Base-by-base conservation (phyloP, 1,140 invertebrate species). In the Latrodectus geometricus region DNA sequence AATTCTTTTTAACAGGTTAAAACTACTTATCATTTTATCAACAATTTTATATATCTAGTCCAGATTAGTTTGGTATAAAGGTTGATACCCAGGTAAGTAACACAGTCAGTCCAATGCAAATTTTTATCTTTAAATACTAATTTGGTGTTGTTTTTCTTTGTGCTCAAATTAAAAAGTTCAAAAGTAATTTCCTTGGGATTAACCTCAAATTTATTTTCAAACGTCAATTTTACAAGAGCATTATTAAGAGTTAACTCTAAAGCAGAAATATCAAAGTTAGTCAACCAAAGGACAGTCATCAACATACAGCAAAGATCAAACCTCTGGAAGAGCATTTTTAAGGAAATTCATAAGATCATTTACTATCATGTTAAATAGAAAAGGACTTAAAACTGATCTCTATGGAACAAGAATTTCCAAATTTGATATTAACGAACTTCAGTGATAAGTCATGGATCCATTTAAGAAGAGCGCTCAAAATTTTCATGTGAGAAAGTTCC, bases 121-220 rank as follows among this genome's bases (percentile, higher is more conserved):
- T 0, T 3, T 20, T 9, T 20, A 54, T 54, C 52, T 75, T 21
- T 75, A n/a, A 50, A 75, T n/a, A 17, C 20, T n/a, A 75, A 48
- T 14, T 75, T 75, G 0, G 52, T 5, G 3, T 75, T 15, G n/a
- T 52, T 4, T n/a, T 54, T 52, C n/a, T 75, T 54, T 3, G 49
- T 75, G 20, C 73, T 75, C 12, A 75, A 20, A 54, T 49, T 75
- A 75, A 52, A 52, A 21, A 75, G 73, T 54, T 75, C 73, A 75
- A 52, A 75, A 17, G 7, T 54, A 4, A 49, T 52, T 17, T 75
- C 54, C 2, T 75, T 49, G 0, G 20, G 2, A 21, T 75, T 75
- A 17, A 75, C 48, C 17, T 17, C 8, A 54, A 75, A 20, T 75
- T 75, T 9, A 54, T 75, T 75, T 17, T 52, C 50, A 8, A 15